phyloP scores from a whole-genome alignment of 2,888 invertebrate genomes.

The Tyria jacobaeae region DNA sequence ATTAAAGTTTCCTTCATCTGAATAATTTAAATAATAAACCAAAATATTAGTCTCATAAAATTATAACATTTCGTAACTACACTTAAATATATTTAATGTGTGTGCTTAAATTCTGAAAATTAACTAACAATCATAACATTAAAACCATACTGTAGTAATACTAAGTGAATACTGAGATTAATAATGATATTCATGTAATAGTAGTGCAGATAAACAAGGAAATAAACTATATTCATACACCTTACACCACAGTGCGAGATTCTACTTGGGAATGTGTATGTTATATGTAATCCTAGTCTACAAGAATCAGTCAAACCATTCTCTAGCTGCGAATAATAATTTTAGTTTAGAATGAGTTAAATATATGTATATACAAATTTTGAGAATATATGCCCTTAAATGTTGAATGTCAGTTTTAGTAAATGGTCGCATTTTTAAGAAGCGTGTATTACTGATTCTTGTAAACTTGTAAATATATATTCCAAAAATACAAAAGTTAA shows the following conservation, averaged over 20 bases:
- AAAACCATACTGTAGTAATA: conserved; percentile 19
- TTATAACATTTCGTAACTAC: neutral
- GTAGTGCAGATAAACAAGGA: conserved; percentile 20
- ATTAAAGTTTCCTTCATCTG: conserved; percentile 23
- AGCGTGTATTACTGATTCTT: neutral
- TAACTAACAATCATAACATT: neutral
- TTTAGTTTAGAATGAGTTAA: no score
- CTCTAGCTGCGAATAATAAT: no score
- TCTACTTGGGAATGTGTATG: conserved; percentile 43
- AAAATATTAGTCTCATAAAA: conserved; percentile 1
- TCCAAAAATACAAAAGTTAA: neutral
- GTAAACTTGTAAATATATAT: neutral
- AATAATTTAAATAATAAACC: neutral
- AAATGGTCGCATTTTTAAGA: neutral
- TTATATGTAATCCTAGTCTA: conserved; percentile 5
- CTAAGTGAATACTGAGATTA: conserved; percentile 44
- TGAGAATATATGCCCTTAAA: no score
- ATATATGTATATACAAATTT: no score
- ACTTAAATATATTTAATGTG: neutral
- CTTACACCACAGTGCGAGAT: conserved; percentile 45
- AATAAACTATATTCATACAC: conserved; percentile 15
- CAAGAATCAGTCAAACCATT: conserved; percentile 1
- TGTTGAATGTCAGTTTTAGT: neutral
- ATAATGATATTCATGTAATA: conserved; percentile 31
- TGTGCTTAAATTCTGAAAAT: conserved; percentile 28